phyloP scores from a whole-genome alignment of 2,113 vertebrate genomes.

The Symphodus melops region DNA sequence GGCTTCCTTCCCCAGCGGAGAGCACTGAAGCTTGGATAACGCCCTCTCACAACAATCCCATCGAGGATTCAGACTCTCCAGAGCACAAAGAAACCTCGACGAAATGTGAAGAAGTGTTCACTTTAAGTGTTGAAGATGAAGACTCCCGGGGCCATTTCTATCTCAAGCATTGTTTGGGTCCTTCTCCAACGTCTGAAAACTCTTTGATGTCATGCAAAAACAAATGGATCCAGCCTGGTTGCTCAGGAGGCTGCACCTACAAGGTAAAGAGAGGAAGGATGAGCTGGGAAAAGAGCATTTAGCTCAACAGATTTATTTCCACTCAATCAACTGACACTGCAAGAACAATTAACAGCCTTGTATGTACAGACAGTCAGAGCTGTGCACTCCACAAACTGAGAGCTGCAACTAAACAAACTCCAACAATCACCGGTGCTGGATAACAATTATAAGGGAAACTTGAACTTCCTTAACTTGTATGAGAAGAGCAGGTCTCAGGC shows the following conservation, averaged over 20 bases:
- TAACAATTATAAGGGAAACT: neutral
- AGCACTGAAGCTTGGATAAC: conserved; percentile 46
- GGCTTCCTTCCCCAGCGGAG: conserved; percentile 36
- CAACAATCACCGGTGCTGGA: neutral
- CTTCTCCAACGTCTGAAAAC: neutral
- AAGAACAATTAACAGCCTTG: too few species aligned
- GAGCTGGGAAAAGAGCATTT: neutral
- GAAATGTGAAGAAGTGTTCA: neutral
- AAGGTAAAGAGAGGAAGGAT: conserved; percentile 10
- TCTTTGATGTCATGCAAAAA: neutral
- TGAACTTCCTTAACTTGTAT: neutral
- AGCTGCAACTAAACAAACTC: neutral
- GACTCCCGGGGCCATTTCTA: neutral
- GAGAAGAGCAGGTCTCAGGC: neutral
- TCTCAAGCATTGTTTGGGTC: neutral
- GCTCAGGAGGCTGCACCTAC: conserved; percentile 36
- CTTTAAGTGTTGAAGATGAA: neutral
- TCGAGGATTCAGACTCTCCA: conserved; percentile 18
- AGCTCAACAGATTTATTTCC: too few species aligned
- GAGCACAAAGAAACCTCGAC: conserved; percentile 9
- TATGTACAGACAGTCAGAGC: neutral
- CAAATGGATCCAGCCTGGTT: neutral
- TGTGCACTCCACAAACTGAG: neutral
- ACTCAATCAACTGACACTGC: neutral
- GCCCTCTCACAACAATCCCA: conserved; percentile 20